These are phyloP conservation scores for Drosophila prostipennis DNA, from an alignment of 2,888 invertebrate species.

Conservation along the genomic window DNA sequence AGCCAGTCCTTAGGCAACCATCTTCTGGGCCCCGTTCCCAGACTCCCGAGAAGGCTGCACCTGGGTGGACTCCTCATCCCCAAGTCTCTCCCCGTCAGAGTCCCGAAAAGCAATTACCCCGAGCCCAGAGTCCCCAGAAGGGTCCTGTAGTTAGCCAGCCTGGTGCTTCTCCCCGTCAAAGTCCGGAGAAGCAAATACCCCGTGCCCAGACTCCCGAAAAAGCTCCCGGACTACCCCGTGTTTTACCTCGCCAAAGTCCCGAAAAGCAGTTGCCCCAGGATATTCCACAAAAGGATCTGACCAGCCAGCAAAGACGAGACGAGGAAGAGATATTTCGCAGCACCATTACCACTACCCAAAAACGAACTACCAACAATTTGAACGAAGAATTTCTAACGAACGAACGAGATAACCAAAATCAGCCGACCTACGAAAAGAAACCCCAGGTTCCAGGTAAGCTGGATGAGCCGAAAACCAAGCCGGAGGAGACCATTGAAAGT, in stretches of 20 bases:
- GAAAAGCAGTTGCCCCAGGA: constrained; percentile 26
- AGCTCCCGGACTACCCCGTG: constrained; percentile 1
- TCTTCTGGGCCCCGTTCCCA: not conserved
- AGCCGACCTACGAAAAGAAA: constrained; percentile 13
- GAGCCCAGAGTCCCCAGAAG: constrained; percentile 10
- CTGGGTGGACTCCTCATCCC: constrained; percentile 8
- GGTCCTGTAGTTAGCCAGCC: not conserved
- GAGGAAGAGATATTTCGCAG: constrained; percentile 59
- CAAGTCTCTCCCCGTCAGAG: constrained; percentile 33
- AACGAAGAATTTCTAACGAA: constrained; percentile 70
- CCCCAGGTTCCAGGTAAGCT: not conserved
- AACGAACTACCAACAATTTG: constrained; percentile 55
- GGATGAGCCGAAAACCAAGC: constrained; percentile 10
- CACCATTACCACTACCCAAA: constrained; percentile 48
- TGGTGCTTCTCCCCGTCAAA: constrained; percentile 3
- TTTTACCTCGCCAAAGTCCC: constrained; percentile 10
- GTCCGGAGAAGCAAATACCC: constrained; percentile 8
- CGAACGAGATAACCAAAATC: constrained; percentile 49
- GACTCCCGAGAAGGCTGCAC: constrained; percentile 5
- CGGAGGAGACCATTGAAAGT: constrained; percentile 51
- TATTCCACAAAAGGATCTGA: not conserved
- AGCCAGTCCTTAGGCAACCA: not conserved
- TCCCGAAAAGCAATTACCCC: constrained; percentile 23
- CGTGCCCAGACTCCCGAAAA: constrained; percentile 13
- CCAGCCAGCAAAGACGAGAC: constrained; percentile 34